Percentiles rank a stretch among this genome's conserved stretches.
phyloP scores from a whole-genome alignment of 2,888 invertebrate species.

The Drosophila differens region DNA sequence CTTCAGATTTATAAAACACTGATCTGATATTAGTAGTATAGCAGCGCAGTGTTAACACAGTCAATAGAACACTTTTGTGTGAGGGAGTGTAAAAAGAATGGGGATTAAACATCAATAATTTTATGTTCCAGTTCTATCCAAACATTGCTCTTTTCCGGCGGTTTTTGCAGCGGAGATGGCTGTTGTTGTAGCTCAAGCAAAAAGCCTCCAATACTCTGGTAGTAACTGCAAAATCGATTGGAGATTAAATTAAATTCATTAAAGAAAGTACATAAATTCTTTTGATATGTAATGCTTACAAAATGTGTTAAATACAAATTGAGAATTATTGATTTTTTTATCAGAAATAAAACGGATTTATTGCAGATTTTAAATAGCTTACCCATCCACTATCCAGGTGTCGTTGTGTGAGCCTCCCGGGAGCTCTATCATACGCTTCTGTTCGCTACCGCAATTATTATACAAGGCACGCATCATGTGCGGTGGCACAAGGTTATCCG shows the following conservation, averaged over 20 bases:
- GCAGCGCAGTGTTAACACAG: conserved; percentile 74
- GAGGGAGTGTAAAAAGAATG: conserved; percentile 14
- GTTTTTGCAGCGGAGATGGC: conserved; percentile 83
- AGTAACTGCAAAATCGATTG: conserved; percentile 77
- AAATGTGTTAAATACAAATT: neutral
- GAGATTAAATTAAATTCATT: neutral
- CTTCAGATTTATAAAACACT: conserved; percentile 43
- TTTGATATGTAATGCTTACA: neutral
- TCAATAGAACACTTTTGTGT: conserved; percentile 72
- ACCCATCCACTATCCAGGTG: conserved; percentile 95
- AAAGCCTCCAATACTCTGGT: conserved; percentile 83
- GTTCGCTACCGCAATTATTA: conserved; percentile 89
- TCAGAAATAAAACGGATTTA: neutral
- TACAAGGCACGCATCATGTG: conserved; percentile 94
- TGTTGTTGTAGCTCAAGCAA: conserved; percentile 82
- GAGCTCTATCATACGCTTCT: conserved; percentile 92
- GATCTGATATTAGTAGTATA: conserved; percentile 41
- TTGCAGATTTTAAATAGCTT: conserved; percentile 79
- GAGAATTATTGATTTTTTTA: neutral
- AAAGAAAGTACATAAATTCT: neutral
- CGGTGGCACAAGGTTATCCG: conserved; percentile 95
- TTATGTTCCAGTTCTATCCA: conserved; percentile 83
- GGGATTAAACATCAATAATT: conserved; percentile 70
- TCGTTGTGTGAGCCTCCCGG: conserved; percentile 96
- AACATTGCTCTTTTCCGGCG: conserved; percentile 84